phyloP scores from a whole-genome alignment of 2,113 vertebrate genomes.

The Brachypteracias leptosomus region DNA sequence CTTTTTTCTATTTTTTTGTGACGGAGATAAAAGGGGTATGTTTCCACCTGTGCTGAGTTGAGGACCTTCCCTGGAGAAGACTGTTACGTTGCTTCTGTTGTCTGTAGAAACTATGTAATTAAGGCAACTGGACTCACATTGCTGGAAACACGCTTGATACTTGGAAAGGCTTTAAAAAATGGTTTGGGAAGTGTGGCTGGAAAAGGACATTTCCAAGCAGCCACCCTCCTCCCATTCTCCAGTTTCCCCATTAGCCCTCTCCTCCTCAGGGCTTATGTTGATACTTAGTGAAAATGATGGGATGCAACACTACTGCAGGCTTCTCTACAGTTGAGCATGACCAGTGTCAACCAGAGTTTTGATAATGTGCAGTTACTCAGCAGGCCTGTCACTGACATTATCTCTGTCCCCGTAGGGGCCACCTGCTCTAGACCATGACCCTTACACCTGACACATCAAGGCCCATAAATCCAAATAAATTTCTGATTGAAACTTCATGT shows the following conservation, averaged over 20 bases:
- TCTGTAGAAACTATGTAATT: neutral
- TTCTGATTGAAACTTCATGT: neutral
- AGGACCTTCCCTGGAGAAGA: neutral
- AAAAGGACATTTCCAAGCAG: constrained; percentile 22
- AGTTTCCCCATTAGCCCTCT: constrained; percentile 7
- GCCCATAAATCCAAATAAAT: neutral
- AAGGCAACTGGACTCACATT: neutral
- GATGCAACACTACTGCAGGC: constrained; percentile 67
- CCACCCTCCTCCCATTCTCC: neutral
- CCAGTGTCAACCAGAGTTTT: constrained; percentile 65
- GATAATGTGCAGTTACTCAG: constrained; percentile 55
- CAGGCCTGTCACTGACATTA: constrained; percentile 50
- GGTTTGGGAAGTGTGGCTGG: neutral
- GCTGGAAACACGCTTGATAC: neutral
- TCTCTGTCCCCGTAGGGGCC: constrained; percentile 46
- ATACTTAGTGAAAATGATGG: constrained; percentile 63
- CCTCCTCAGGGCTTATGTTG: constrained; percentile 47
- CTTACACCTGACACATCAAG: constrained; percentile 62
- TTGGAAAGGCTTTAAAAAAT: neutral
- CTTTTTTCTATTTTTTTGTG: neutral
- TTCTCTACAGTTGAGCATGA: constrained; percentile 48
- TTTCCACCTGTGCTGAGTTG: neutral
- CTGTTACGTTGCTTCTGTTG: neutral
- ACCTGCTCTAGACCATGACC: constrained; percentile 61
- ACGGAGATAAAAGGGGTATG: neutral